Percentiles rank a stretch among this genome's conserved stretches.
Conservation (phyloP, 2,888 invertebrate species). For the Arctia plantaginis region DNA sequence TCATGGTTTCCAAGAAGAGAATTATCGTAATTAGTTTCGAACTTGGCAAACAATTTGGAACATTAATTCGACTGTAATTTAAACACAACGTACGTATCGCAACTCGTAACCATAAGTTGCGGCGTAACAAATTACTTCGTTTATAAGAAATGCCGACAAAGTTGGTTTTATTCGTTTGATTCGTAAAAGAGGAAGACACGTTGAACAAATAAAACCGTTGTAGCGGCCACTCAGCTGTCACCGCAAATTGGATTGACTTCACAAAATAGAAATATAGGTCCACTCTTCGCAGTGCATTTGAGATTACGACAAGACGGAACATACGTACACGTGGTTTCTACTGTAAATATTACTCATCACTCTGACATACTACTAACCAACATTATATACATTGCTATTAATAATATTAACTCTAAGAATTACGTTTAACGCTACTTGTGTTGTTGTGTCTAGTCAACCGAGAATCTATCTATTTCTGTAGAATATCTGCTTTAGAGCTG, state of each 20-base stretch:
- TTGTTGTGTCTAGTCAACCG: neutral
- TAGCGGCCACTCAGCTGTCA: slow-evolving; percentile 68
- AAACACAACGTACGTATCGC: slow-evolving; percentile 24
- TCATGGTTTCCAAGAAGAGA: slow-evolving; percentile 42
- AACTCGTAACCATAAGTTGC: slow-evolving; percentile 16
- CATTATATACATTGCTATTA: slow-evolving; percentile 7
- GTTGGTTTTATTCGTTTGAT: slow-evolving; percentile 57
- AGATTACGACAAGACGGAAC: slow-evolving; percentile 37
- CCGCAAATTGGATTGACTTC: slow-evolving; percentile 78
- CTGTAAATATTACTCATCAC: slow-evolving; percentile 2
- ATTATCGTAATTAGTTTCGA: slow-evolving; percentile 46
- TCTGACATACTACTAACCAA: neutral
- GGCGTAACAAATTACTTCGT: slow-evolving; percentile 24
- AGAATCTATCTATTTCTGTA: neutral
- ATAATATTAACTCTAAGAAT: slow-evolving; percentile 32
- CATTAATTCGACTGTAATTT: slow-evolving; percentile 38
- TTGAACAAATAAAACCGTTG: slow-evolving; percentile 71
- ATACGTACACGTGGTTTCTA: slow-evolving; percentile 10
- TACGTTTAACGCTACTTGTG: neutral
- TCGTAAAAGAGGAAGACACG: slow-evolving; percentile 55
- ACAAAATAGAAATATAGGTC: slow-evolving; percentile 65
- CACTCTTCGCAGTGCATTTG: slow-evolving; percentile 60
- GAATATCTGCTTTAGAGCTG: neutral
- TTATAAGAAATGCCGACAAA: slow-evolving; percentile 37
- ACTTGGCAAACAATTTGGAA: slow-evolving; percentile 38